Percentiles rank a stretch among this genome's conserved stretches.
Evolutionary conservation across 2,797 vertebrate species (phyloP).

Genomic region (Danio kyathit): DNA sequence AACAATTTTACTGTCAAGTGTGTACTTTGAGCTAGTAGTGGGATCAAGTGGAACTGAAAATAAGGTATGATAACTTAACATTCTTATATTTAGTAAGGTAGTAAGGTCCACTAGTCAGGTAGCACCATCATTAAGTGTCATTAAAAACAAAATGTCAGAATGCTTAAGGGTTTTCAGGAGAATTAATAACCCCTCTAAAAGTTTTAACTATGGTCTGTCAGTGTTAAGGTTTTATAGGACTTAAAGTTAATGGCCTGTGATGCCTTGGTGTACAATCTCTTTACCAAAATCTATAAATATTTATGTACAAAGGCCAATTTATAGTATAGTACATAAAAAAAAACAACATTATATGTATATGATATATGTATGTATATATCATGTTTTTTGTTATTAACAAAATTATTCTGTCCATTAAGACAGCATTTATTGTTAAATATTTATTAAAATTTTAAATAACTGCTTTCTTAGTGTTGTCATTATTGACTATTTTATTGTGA

Average conservation of each 20-base stretch:
- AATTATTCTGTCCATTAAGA: too few species aligned
- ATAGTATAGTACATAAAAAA: background rate
- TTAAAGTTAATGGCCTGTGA: too few species aligned
- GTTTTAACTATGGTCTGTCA: background rate
- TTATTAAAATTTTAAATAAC: too few species aligned
- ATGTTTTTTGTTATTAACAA: too few species aligned
- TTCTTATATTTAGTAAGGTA: too few species aligned
- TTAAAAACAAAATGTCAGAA: background rate
- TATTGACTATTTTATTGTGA: too few species aligned
- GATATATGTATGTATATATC: too few species aligned
- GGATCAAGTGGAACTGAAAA: background rate
- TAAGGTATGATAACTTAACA: background rate
- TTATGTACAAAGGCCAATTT: background rate
- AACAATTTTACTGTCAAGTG: background rate
- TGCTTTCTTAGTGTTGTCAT: too few species aligned
- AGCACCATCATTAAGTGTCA: background rate
- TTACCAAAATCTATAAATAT: background rate
- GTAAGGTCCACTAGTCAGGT: background rate
- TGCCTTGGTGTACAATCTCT: background rate
- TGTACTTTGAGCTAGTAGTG: background rate
- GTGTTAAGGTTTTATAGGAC: too few species aligned
- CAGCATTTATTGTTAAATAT: too few species aligned
- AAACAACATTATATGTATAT: too few species aligned
- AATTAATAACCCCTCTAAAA: background rate
- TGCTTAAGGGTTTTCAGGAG: background rate